Conservation (phyloP, 2,797 vertebrate species). For the Todus mexicanus region DNA sequence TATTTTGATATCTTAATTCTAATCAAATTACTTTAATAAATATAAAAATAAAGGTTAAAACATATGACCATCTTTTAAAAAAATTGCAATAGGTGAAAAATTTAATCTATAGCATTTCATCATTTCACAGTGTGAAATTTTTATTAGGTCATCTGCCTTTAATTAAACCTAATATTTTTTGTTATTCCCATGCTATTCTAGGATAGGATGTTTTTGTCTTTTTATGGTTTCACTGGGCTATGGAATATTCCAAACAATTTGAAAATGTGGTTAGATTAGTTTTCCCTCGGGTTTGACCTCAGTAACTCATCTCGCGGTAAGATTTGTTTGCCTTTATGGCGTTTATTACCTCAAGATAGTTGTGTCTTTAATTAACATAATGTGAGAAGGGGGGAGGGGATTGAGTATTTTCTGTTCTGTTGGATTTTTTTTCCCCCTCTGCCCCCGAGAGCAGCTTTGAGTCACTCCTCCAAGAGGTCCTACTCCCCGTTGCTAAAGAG, state of each 20-base stretch:
- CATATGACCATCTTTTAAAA: background rate
- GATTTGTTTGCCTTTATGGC: background rate
- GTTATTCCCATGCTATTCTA: constrained; percentile 33
- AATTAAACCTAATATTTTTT: constrained; percentile 27
- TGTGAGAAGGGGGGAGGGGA: too few species aligned
- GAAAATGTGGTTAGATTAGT: constrained; percentile 54
- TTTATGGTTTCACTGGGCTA: constrained; percentile 48
- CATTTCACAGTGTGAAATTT: constrained; percentile 35
- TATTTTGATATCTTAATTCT: background rate
- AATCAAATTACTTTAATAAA: background rate
- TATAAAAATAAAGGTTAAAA: background rate
- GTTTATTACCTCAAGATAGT: background rate
- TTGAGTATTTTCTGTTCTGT: background rate
- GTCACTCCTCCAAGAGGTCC: constrained; percentile 64
- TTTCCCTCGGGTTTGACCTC: constrained; percentile 56
- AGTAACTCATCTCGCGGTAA: constrained; percentile 35
- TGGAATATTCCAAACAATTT: constrained; percentile 40
- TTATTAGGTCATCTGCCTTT: constrained; percentile 44
- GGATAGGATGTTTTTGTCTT: constrained; percentile 56
- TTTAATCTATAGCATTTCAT: too few species aligned
- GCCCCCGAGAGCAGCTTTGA: constrained; percentile 47
- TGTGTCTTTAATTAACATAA: background rate
- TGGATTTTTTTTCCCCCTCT: background rate
- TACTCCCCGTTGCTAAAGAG: constrained; percentile 44
- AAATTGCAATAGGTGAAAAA: background rate